These are phyloP conservation scores for Oscheius sp. DNA, from an alignment of 2,888 invertebrate species.

Conservation along the genomic window DNA sequence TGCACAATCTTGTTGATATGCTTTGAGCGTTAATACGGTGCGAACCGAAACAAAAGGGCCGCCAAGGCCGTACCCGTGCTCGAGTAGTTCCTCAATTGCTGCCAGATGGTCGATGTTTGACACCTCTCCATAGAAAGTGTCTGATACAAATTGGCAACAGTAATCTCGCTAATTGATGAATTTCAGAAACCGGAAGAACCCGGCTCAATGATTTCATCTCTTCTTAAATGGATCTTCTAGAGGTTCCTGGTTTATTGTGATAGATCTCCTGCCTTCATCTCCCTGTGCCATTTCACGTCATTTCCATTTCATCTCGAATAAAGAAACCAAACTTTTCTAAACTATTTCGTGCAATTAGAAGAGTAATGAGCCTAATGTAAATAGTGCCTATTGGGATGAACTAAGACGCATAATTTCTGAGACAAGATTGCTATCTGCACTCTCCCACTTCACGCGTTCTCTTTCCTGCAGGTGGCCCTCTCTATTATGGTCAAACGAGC, in stretches of 20 bases:
- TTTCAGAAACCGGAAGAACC: conserved; percentile 15
- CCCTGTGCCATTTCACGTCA: conserved; percentile 8
- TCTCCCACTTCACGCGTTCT: conserved; percentile 30
- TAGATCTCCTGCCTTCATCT: conserved; percentile 18
- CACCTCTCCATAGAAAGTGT: conserved; percentile 1
- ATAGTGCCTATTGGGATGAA: conserved; percentile 33
- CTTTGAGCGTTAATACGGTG: conserved; percentile 13
- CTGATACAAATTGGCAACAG: not conserved
- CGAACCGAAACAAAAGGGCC: conserved; percentile 31
- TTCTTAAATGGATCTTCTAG: conserved; percentile 9
- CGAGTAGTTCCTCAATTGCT: conserved; percentile 31
- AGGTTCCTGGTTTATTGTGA: conserved; percentile 4
- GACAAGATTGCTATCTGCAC: conserved; percentile 13
- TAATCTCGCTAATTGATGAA: not conserved
- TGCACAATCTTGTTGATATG: conserved; percentile 2
- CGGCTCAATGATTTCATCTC: not conserved
- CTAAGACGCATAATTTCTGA: conserved; percentile 22
- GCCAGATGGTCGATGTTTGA: conserved; percentile 26
- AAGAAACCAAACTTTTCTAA: not conserved
- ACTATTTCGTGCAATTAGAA: conserved; percentile 9
- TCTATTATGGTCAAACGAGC: conserved; percentile 28
- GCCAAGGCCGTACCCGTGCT: conserved; percentile 23
- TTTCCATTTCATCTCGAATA: not conserved
- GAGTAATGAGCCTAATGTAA: conserved; percentile 18
- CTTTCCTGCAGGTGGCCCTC: conserved; percentile 34